Conservation (phyloP, 2,888 invertebrate genomes). For the Zhuqinia jingwanae region DNA sequence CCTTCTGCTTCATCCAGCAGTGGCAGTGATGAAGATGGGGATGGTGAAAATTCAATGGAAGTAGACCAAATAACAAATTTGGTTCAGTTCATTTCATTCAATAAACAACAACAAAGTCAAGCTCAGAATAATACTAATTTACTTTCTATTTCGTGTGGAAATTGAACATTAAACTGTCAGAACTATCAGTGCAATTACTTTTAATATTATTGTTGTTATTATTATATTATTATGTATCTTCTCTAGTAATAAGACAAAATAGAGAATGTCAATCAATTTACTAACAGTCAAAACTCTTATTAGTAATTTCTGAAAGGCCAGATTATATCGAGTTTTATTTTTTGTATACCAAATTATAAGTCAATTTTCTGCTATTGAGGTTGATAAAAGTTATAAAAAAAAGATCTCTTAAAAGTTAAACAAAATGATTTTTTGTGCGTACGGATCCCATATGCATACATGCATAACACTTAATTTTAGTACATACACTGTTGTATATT, state of each 20-base stretch:
- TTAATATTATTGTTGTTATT: too few relatives aligned
- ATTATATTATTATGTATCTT: background rate
- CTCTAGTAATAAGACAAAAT: slow-evolving; percentile 2
- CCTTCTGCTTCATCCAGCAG: slow-evolving; percentile 75
- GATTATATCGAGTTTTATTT: slow-evolving; percentile 41
- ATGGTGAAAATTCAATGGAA: slow-evolving; percentile 81
- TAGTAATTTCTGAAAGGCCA: slow-evolving; percentile 29
- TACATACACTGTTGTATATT: background rate
- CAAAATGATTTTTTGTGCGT: background rate
- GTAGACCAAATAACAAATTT: slow-evolving; percentile 84
- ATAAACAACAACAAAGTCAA: slow-evolving; percentile 62
- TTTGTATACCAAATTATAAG: slow-evolving; percentile 36
- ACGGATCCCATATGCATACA: background rate
- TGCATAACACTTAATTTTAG: slow-evolving; percentile 1
- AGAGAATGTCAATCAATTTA: slow-evolving; percentile 36
- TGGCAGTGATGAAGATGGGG: slow-evolving; percentile 74
- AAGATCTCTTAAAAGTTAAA: slow-evolving; percentile 22
- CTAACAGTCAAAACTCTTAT: slow-evolving; percentile 35
- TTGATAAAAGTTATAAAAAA: slow-evolving; percentile 14
- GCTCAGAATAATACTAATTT: slow-evolving; percentile 48
- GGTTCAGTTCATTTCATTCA: slow-evolving; percentile 84
- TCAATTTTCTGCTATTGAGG: slow-evolving; percentile 15
- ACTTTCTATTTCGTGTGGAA: slow-evolving; percentile 37
- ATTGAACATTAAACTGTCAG: slow-evolving; percentile 17
- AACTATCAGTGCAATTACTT: slow-evolving; percentile 37